phyloP scores from a whole-genome alignment of 2,888 invertebrate species.

The Hermodice carunculata region DNA sequence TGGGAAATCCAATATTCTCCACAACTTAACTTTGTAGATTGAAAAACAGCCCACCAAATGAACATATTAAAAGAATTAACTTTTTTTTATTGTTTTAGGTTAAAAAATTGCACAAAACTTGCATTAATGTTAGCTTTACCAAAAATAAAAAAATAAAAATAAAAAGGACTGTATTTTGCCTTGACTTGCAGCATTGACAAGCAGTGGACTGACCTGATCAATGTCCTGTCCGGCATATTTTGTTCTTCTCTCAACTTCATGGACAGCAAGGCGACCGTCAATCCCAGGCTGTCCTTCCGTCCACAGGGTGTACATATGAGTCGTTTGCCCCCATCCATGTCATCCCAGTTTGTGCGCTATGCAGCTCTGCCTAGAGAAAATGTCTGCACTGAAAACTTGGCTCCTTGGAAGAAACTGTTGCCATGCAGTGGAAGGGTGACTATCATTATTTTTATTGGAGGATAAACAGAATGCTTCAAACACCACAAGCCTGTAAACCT shows the following conservation, averaged over 20 bases:
- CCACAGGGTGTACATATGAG: constrained; percentile 79
- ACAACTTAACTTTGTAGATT: too few species aligned
- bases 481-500: too few species aligned
- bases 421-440: too few species aligned
- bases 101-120: too few species aligned
- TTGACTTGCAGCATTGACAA: constrained; percentile 78
- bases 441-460: too few species aligned
- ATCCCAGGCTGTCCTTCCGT: constrained; percentile 85
- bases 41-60: too few species aligned
- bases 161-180: neutral
- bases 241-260: constrained; percentile 98
- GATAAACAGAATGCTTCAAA: too few species aligned
- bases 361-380: constrained; percentile 95
- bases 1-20: too few species aligned
- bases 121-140: too few species aligned
- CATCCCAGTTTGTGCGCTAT: constrained; percentile 73
- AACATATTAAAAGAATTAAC: too few species aligned
- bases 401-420: constrained; percentile 97
- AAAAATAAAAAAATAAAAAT: too few species aligned
- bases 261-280: constrained; percentile 81
- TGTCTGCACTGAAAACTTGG: constrained; percentile 98
- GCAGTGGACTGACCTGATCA: constrained; percentile 87
- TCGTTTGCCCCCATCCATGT: constrained; percentile 70
- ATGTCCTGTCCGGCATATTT: constrained; percentile 92
- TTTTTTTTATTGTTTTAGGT: too few species aligned